phyloP scores from a whole-genome alignment of 2,113 vertebrate species.

The Stegostoma tigrinum region DNA sequence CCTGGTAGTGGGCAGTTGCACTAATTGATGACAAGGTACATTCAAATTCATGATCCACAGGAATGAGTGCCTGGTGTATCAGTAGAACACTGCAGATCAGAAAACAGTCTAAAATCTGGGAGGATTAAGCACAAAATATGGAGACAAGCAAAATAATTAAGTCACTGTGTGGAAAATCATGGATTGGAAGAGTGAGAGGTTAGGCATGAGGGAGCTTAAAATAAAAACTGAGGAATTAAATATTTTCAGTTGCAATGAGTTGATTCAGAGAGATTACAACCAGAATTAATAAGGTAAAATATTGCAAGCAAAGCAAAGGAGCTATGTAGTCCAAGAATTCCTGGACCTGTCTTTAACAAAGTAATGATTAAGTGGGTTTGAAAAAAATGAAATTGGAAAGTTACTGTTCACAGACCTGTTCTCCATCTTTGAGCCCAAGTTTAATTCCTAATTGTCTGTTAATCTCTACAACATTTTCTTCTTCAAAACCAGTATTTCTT shows the following conservation, averaged over 20 bases:
- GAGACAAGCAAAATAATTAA: not conserved
- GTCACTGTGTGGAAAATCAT: not conserved
- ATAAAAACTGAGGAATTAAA: not conserved
- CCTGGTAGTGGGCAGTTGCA: not conserved
- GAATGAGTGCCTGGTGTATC: not conserved
- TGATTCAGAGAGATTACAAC: not conserved
- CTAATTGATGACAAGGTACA: not conserved
- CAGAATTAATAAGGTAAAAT: not conserved
- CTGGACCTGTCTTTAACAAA: not conserved
- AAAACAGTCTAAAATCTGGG: not conserved
- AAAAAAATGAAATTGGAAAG: not conserved
- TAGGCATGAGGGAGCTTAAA: not conserved
- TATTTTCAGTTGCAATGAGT: not conserved
- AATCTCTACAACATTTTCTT: constrained; percentile 68
- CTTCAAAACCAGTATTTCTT: constrained; percentile 50
- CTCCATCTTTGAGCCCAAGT: constrained; percentile 73
- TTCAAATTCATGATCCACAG: not conserved
- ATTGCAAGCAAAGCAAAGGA: not conserved
- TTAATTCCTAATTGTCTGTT: constrained; percentile 79
- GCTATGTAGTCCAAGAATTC: not conserved
- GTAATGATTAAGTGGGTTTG: not conserved
- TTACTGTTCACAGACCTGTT: constrained; percentile 65
- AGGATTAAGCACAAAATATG: not conserved
- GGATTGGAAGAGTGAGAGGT: not conserved
- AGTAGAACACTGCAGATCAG: not conserved